Conservation (phyloP, 2,888 invertebrate species). For the Aromia moschata region DNA sequence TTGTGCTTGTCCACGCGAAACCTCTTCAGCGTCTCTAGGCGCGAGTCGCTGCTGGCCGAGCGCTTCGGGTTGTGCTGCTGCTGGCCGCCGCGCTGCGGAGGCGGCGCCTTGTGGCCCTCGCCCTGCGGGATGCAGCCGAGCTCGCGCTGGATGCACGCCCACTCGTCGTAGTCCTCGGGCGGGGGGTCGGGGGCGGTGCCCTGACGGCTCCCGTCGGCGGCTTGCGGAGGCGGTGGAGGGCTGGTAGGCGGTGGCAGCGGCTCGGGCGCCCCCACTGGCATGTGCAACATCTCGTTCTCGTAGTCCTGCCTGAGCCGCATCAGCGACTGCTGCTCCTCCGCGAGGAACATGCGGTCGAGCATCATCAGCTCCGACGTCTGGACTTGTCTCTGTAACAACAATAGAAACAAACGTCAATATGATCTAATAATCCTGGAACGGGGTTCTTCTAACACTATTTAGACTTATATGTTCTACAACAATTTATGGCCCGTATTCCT, state of each 20-base stretch:
- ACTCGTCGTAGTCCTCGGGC: conserved; percentile 69
- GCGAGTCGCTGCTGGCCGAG: conserved; percentile 57
- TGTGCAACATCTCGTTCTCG: conserved; percentile 47
- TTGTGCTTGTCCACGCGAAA: conserved; percentile 62
- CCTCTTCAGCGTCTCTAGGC: conserved; percentile 60
- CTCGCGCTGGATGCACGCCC: conserved; percentile 75
- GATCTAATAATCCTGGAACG: too few relatives aligned
- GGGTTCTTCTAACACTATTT: too few relatives aligned
- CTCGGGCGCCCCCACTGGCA: conserved; percentile 32
- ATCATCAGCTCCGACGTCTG: conserved; percentile 81
- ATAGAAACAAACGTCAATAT: too few relatives aligned
- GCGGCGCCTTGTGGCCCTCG: conserved; percentile 20
- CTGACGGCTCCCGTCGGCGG: conserved; percentile 6
- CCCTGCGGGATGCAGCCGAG: conserved; percentile 64
- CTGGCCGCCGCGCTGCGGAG: not conserved
- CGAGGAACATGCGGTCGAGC: conserved; percentile 77
- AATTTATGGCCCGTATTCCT: too few relatives aligned
- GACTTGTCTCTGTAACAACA: conserved; percentile 73
- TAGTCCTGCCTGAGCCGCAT: conserved; percentile 68
- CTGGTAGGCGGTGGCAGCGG: conserved; percentile 30
- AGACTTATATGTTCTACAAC: too few relatives aligned
- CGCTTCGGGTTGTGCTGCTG: conserved; percentile 48
- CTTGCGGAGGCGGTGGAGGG: not conserved
- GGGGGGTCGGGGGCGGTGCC: conserved; percentile 16
- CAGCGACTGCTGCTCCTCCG: conserved; percentile 75